Percentiles rank a stretch among this genome's conserved stretches.
phyloP scores from a whole-genome alignment of 2,797 vertebrate species.

The Aselliscus stoliczkanus region DNA sequence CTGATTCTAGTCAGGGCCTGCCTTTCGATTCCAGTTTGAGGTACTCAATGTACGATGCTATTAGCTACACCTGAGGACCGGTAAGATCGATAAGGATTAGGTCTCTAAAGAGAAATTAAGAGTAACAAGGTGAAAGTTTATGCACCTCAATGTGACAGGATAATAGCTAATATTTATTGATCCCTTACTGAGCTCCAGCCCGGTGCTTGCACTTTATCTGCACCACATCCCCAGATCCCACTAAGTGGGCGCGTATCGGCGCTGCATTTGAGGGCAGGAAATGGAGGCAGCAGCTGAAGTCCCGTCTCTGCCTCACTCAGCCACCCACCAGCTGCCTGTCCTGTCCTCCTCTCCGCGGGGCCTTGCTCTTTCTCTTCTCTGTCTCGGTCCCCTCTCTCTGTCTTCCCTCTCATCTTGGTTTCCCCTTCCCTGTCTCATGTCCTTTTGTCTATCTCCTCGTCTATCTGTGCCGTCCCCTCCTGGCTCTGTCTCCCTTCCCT shows the following conservation, averaged over 20 bases:
- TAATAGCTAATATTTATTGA: background rate
- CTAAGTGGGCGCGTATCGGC: background rate
- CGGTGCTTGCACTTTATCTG: background rate
- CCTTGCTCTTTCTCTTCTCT: background rate
- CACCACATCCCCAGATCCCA: background rate
- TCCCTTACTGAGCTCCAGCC: background rate
- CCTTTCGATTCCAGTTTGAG: background rate
- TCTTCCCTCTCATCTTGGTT: background rate
- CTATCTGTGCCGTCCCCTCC: background rate
- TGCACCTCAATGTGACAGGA: background rate
- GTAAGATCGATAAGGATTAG: background rate
- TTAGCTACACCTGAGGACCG: background rate
- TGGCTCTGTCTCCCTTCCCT: background rate
- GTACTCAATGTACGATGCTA: background rate
- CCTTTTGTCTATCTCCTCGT: background rate
- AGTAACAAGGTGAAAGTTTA: background rate
- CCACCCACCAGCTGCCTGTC: background rate
- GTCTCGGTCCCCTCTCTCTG: background rate
- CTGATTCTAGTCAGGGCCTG: background rate
- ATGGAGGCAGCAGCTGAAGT: background rate
- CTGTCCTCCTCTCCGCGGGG: fast-evolving
- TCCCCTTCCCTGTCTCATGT: background rate
- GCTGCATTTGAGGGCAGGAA: background rate
- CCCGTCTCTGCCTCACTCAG: background rate
- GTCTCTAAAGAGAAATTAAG: background rate